These are phyloP conservation scores for Quadriops clusia DNA, from an alignment of 2,888 invertebrate genomes.

Conservation along the genomic window DNA sequence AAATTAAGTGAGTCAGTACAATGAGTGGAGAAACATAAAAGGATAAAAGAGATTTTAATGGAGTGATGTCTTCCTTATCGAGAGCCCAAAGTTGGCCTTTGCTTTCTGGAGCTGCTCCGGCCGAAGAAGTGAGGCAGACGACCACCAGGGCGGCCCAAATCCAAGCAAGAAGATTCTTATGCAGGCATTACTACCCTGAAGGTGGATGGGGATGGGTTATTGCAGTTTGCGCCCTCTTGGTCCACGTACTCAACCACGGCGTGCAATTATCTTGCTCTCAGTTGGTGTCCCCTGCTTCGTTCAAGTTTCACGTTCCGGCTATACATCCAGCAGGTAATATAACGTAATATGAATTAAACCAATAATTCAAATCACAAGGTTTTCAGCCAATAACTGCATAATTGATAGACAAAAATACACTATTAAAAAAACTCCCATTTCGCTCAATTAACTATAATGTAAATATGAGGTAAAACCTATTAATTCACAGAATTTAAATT, in stretches of 20 bases:
- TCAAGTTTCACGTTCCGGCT: slow-evolving; percentile 49
- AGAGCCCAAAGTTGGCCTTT: slow-evolving; percentile 43
- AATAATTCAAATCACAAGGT: too few relatives aligned
- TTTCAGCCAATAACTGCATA: too few relatives aligned
- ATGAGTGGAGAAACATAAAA: too few relatives aligned
- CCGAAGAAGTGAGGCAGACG: slow-evolving; percentile 37
- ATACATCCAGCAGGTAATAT: slow-evolving; percentile 54
- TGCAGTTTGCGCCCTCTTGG: slow-evolving; percentile 57
- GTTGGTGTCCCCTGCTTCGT: slow-evolving; percentile 50
- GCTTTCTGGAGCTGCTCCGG: slow-evolving; percentile 37
- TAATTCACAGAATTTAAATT: too few relatives aligned
- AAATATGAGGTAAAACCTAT: too few relatives aligned
- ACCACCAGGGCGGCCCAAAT: slow-evolving; percentile 36
- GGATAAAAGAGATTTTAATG: too few relatives aligned
- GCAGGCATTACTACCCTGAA: slow-evolving; percentile 73
- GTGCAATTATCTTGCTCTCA: slow-evolving; percentile 53
- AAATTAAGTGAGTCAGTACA: too few relatives aligned
- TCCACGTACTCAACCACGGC: slow-evolving; percentile 63
- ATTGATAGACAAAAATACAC: too few relatives aligned
- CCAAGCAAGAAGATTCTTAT: slow-evolving; percentile 51
- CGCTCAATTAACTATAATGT: too few relatives aligned
- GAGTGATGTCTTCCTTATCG: slow-evolving; percentile 35
- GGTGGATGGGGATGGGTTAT: slow-evolving; percentile 83
- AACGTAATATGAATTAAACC: too few relatives aligned
- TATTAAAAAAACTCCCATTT: too few relatives aligned